A percentile compares a stretch with the other conserved stretches of the same genome.
Conservation (phyloP, 2,797 vertebrate genomes). For the Pangasius sanitwongsei region DNA sequence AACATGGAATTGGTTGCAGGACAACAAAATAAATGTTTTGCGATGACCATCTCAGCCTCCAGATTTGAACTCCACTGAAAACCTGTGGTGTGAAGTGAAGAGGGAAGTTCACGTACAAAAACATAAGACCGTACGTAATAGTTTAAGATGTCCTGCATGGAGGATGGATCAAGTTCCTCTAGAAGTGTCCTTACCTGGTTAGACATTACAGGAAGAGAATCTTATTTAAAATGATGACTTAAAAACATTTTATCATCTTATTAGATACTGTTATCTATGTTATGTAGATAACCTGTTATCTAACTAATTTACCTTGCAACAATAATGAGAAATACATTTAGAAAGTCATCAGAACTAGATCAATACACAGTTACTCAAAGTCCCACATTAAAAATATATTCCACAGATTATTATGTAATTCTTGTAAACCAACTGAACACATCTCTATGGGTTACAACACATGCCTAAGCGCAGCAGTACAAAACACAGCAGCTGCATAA, state of each 20-base stretch:
- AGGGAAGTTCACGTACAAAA: background rate
- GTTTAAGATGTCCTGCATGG: background rate
- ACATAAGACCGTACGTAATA: background rate
- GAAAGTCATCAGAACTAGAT: background rate
- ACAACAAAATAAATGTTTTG: slow-evolving; percentile 1
- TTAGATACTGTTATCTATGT: too few relatives aligned
- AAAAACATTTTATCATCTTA: background rate
- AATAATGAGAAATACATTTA: background rate
- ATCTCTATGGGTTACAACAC: background rate
- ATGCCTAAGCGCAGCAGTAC: background rate
- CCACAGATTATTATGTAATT: background rate
- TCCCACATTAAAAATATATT: background rate
- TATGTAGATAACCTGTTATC: background rate
- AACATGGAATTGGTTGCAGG: background rate
- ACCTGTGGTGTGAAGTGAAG: background rate
- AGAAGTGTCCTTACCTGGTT: background rate
- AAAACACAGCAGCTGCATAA: background rate
- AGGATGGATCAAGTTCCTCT: background rate
- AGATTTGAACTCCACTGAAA: background rate
- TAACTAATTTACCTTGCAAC: background rate
- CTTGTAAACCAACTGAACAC: background rate
- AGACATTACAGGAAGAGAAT: background rate
- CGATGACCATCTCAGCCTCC: background rate
- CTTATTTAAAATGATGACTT: background rate
- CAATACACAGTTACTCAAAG: background rate